These are phyloP conservation scores for Fragum sueziense DNA, from an alignment of 2,888 invertebrate genomes.

Conservation along the genomic window DNA sequence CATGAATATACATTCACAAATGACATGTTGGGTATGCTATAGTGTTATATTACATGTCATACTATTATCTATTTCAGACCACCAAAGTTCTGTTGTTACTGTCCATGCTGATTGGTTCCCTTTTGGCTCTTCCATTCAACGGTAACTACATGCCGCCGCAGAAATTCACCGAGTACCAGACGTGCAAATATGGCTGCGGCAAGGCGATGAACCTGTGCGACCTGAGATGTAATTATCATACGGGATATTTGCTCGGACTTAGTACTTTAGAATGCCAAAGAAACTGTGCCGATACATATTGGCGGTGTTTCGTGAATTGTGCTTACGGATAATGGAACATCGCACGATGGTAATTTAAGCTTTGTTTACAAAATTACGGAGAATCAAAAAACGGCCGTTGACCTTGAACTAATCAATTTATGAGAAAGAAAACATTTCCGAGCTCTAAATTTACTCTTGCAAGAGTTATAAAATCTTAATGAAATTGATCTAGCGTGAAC, in stretches of 20 bases:
- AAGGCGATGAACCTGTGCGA: constrained; percentile 3
- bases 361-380: constrained; percentile 3
- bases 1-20: too few relatives aligned
- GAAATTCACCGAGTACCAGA: not conserved
- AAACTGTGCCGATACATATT: constrained; percentile 8
- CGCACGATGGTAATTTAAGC: not conserved
- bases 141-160: constrained; percentile 11
- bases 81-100: constrained; percentile 17
- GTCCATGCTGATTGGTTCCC: constrained; percentile 3
- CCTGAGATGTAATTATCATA: constrained; percentile 13
- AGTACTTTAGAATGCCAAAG: constrained; percentile 9
- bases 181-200: constrained; percentile 9
- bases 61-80: not conserved
- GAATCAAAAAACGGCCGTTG: not conserved
- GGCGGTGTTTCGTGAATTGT: constrained; percentile 11
- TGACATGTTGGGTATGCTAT: too few relatives aligned
- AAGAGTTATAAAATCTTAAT: constrained; percentile 18
- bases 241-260: constrained; percentile 1
- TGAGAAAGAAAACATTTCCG: not conserved
- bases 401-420: constrained; percentile 18
- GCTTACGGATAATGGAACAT: not conserved
- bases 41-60: too few relatives aligned
- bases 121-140: constrained; percentile 5
- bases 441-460: constrained; percentile 12
- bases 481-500: constrained; percentile 4